Percentiles rank a stretch among this genome's conserved stretches.
Evolutionary conservation across 2,797 vertebrate species (phyloP).

Genomic region (Macropus fuliginosus): DNA sequence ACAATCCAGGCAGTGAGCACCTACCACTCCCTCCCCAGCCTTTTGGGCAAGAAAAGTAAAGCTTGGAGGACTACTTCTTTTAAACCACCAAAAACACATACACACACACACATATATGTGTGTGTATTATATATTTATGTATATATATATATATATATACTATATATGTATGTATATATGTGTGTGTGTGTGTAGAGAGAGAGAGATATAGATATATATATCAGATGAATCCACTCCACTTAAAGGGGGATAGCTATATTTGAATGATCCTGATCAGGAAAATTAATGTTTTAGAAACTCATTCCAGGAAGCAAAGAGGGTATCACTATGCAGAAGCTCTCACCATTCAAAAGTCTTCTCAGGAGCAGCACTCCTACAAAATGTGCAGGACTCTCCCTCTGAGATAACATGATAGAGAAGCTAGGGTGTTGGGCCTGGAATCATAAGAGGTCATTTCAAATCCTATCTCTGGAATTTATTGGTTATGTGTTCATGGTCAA

Average conservation of each 20-base stretch:
- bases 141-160: too few species aligned
- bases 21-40: background rate
- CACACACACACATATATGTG: too few species aligned
- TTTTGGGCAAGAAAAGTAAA: background rate
- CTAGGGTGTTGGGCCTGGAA: background rate
- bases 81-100: background rate
- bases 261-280: background rate
- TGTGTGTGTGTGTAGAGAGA: too few species aligned
- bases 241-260: constrained; percentile 40
- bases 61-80: background rate
- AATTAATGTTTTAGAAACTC: background rate
- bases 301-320: background rate
- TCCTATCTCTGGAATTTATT: background rate
- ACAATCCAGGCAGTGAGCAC: background rate
- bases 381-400: background rate
- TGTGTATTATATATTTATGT: too few species aligned
- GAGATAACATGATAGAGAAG: constrained; percentile 1
- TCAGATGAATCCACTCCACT: background rate
- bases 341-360: constrained; percentile 28
- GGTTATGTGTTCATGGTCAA: background rate
- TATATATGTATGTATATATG: background rate
- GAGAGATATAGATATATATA: background rate
- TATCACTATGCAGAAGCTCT: background rate
- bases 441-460: background rate
- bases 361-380: constrained; percentile 8